Conservation (phyloP, 2,797 vertebrate genomes). For the Luscinia luscinia region DNA sequence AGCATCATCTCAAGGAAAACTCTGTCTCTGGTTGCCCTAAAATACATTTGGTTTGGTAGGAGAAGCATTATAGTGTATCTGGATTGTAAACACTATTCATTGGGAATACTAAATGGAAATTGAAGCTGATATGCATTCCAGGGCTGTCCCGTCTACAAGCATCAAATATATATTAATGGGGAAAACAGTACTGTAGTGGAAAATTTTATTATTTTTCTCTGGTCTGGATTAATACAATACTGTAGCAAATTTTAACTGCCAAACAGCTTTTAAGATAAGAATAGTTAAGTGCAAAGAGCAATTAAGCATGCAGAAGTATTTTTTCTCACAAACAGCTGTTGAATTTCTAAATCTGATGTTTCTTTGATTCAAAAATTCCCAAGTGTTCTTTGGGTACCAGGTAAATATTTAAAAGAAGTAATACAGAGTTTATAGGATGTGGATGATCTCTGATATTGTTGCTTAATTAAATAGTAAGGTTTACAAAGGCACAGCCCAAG, state of each 20-base stretch:
- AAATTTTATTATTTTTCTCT: neutral
- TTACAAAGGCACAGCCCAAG: neutral
- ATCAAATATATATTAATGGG: neutral
- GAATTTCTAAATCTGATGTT: neutral
- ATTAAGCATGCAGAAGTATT: neutral
- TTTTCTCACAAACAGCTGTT: neutral
- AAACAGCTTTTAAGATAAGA: neutral
- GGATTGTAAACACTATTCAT: neutral
- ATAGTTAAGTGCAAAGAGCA: neutral
- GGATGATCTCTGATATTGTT: neutral
- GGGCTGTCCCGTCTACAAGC: neutral
- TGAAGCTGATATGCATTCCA: neutral
- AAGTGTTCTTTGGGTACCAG: neutral
- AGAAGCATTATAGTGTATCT: neutral
- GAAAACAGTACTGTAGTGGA: neutral
- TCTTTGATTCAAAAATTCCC: neutral
- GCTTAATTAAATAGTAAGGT: conserved; percentile 10
- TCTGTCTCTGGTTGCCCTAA: neutral
- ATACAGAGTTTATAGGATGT: neutral
- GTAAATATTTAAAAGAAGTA: neutral
- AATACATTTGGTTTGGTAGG: neutral
- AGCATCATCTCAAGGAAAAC: neutral
- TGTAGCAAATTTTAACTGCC: neutral
- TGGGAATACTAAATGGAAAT: neutral
- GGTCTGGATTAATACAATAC: neutral